A percentile compares a stretch with the other conserved stretches of the same genome.
These are phyloP conservation scores for Paracyclopina nana DNA, from an alignment of 1,140 invertebrate genomes.

Conservation along the genomic window DNA sequence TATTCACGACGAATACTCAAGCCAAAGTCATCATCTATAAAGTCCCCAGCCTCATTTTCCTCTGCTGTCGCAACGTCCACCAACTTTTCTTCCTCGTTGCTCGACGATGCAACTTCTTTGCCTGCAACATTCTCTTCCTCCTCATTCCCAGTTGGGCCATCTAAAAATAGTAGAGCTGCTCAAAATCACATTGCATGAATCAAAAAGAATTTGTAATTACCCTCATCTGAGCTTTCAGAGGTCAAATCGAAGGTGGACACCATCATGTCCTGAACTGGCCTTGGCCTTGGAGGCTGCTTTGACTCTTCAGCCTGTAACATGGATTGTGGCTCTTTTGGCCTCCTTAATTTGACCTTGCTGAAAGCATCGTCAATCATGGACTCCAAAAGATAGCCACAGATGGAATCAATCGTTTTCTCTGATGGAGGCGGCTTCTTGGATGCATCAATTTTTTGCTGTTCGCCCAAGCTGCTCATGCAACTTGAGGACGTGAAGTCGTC, in stretches of 20 bases:
- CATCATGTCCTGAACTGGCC: conserved; percentile 12
- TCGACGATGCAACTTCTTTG: too few species aligned
- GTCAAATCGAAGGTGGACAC: conserved; percentile 10
- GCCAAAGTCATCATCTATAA: conserved; percentile 13
- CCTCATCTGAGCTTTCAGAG: conserved; percentile 7
- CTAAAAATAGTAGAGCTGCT: too few species aligned
- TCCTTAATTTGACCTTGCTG: not conserved
- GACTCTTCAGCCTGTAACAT: too few species aligned
- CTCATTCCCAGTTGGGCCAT: too few species aligned
- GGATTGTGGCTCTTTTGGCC: not conserved
- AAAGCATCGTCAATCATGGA: not conserved
- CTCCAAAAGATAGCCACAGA: not conserved
- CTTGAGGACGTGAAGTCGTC: not conserved
- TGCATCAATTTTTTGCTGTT: not conserved
- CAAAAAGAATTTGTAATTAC: too few species aligned
- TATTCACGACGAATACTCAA: not conserved
- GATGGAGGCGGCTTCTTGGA: too few species aligned
- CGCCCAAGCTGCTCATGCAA: not conserved
- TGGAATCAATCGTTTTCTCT: too few species aligned
- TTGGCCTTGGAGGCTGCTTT: not conserved
- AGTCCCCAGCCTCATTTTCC: too few species aligned
- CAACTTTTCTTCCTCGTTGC: too few species aligned
- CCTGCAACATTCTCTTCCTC: too few species aligned
- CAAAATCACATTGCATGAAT: too few species aligned
- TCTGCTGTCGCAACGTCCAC: too few species aligned